Evolutionary conservation across 2,797 vertebrate species (phyloP), one percentile per base, ranked within the genome.

Genomic region (Malacoctenus gilli): DNA sequence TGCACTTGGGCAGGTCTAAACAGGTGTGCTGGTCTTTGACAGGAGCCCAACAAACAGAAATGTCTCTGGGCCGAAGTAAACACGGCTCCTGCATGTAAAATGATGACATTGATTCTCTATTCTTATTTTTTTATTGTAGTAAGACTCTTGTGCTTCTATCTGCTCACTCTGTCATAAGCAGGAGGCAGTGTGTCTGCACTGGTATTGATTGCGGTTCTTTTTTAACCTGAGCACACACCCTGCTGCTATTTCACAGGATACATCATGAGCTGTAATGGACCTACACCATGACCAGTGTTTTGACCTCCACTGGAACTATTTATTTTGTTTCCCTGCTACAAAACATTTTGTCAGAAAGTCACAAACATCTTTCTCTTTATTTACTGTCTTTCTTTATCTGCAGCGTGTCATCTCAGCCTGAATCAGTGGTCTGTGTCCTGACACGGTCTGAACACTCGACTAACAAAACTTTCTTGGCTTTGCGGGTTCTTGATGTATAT

Each of bases 141-240:
- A 18, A 25, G 15, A 40, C 1, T 18, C 14, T 2, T 2, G 3
- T 22, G 28, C 32, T 20, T 34, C 16, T 15, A 1, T 14, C 36
- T 28, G 12, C n/a, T 44, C 14, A 18, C 35, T 11, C 8, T 0
- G 16, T 52, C 22, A 13, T 4, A 0, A 14, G 21, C 51, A 34
- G 15, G 37, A 9, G 25, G 39, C 43, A 23, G 10, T 12, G 8
- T 42, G 23, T 71, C 52, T 77, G 21, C 38, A 8, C 18, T 60
- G 2, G 6, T 72, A 75, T 75, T 42, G 61, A 70, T 73, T 68
- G 42, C 18, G 13, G 36, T 20, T 18, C 44, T 47, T 54, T 14
- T 4, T 32, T 30, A 36, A 60, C 7, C 30, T 13, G 14, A 51
- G 23, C 9, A 1, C 44, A 5, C 4, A 9, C 36, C 0, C n/a